Evolutionary conservation across 2,797 vertebrate genomes (phyloP).

Genomic region (Pagetopsis macropterus): DNA sequence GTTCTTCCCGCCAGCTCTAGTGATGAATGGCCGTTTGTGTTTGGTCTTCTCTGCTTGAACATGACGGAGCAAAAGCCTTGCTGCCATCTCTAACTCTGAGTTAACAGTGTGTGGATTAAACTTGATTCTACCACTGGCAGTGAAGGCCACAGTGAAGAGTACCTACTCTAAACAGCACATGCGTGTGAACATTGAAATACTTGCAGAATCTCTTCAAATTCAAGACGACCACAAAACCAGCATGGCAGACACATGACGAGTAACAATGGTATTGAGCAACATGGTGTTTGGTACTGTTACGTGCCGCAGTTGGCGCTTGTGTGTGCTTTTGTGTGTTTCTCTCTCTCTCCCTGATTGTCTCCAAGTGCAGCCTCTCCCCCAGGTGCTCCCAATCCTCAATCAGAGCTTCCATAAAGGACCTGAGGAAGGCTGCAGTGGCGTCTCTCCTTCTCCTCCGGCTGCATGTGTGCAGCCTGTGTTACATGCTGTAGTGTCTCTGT

Average conservation of each 20-base stretch:
- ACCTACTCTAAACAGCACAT: conserved; percentile 24
- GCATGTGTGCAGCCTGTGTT: no score
- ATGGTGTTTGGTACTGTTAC: conserved; percentile 8
- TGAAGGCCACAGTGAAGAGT: conserved; percentile 34
- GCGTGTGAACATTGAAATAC: conserved; percentile 30
- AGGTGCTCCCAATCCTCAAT: no score
- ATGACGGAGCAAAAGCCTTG: conserved; percentile 53
- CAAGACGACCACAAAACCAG: conserved; percentile 35
- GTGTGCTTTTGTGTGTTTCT: no score
- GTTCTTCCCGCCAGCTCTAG: conserved; percentile 39
- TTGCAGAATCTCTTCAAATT: conserved; percentile 12
- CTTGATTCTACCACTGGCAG: conserved; percentile 56
- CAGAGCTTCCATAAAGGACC: no score
- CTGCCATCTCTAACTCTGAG: conserved; percentile 56
- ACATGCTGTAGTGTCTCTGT: no score
- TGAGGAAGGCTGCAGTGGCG: no score
- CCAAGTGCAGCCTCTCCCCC: no score
- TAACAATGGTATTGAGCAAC: conserved; percentile 44
- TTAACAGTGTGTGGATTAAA: conserved; percentile 60
- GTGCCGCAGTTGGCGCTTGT: no score
- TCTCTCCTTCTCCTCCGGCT: no score
- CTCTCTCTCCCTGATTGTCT: no score
- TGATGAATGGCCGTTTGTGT: conserved; percentile 55
- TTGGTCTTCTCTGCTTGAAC: conserved; percentile 55
- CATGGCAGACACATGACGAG: conserved; percentile 45